phyloP scores from a whole-genome alignment of 2,888 invertebrate genomes.

The Koerneria pararmatus region DNA sequence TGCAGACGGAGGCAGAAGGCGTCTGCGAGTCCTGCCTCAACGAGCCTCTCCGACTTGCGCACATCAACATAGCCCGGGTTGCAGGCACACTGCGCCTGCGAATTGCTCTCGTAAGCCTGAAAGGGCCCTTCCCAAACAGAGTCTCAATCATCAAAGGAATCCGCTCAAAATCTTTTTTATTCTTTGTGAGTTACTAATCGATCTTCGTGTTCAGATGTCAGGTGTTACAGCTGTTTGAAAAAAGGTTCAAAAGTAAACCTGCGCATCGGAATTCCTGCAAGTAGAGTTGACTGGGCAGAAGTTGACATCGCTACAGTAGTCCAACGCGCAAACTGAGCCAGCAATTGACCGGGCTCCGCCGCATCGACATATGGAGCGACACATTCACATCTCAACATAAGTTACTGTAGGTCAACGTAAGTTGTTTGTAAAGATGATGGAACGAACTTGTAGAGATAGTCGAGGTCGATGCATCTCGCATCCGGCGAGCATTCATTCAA shows the following conservation, averaged over 20 bases:
- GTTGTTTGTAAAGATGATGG: background rate
- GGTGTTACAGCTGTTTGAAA: no score
- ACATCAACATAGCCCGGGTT: constrained; percentile 46
- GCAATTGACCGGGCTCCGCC: constrained; percentile 34
- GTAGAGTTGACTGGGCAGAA: constrained; percentile 84
- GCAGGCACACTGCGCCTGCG: constrained; percentile 43
- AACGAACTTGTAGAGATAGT: constrained; percentile 40
- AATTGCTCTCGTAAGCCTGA: no score
- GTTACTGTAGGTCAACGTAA: background rate
- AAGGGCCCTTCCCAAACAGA: no score
- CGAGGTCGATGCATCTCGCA: constrained; percentile 47
- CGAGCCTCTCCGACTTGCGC: constrained; percentile 29
- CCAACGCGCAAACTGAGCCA: constrained; percentile 62
- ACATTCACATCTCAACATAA: constrained; percentile 39
- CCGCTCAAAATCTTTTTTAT: no score
- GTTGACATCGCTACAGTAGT: constrained; percentile 64
- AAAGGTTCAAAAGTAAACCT: no score
- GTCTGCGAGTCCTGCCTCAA: constrained; percentile 34
- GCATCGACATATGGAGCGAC: constrained; percentile 44
- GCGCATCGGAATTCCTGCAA: constrained; percentile 75
- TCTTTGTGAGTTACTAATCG: no score
- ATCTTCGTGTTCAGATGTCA: no score
- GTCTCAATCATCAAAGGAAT: no score
- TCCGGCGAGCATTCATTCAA: constrained; percentile 49
- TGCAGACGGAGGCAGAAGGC: constrained; percentile 30